A percentile compares a stretch with the other conserved stretches of the same genome.
Evolutionary conservation across 2,113 vertebrate species (phyloP).

Genomic region (Opisthocomus hoazin): DNA sequence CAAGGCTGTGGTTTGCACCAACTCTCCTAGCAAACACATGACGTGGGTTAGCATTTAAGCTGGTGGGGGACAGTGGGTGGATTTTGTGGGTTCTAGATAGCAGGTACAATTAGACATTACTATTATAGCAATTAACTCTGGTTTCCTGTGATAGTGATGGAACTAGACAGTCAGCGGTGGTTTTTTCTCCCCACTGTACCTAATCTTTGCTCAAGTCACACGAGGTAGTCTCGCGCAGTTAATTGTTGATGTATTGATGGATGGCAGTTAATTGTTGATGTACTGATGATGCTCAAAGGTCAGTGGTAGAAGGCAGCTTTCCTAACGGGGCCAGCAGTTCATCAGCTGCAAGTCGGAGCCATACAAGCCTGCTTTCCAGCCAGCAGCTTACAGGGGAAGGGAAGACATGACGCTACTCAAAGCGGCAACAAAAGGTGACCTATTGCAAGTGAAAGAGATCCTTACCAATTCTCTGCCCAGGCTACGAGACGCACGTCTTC

Average conservation of each 20-base stretch:
- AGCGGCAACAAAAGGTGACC: neutral
- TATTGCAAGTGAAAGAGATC: neutral
- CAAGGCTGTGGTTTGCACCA: neutral
- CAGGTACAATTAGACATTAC: neutral
- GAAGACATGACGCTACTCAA: neutral
- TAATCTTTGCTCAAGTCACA: neutral
- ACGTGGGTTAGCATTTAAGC: neutral
- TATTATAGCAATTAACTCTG: neutral
- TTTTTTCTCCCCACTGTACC: accelerated
- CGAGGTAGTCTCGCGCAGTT: neutral
- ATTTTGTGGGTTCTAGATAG: neutral
- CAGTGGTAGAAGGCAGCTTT: neutral
- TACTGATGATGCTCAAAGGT: neutral
- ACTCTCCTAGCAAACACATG: neutral
- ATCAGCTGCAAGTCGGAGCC: neutral
- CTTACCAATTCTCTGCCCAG: neutral
- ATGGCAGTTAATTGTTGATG: neutral
- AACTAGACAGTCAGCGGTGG: neutral
- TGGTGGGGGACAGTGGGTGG: neutral
- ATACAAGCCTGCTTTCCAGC: neutral
- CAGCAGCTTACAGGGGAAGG: neutral
- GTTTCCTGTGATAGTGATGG: neutral
- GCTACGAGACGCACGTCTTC: neutral
- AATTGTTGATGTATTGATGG: neutral
- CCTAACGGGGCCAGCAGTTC: neutral